Evolutionary conservation across 2,113 vertebrate genomes (phyloP), one percentile per base, ranked within the genome.

Genomic region (Anas platyrhynchos): DNA sequence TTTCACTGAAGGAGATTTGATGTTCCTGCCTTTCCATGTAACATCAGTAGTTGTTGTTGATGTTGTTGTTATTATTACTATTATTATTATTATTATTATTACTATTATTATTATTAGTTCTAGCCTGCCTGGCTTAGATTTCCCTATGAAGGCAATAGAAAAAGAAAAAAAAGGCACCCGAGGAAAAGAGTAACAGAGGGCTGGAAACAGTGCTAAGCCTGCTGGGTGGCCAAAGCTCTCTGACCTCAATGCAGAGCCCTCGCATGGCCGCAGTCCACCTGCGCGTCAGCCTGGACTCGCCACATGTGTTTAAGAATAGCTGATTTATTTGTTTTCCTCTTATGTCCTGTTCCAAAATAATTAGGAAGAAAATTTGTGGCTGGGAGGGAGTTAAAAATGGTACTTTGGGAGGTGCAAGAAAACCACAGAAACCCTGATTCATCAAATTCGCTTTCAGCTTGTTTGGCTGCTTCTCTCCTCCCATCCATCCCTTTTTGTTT

Each of bases 371-470:
- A 58, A 89, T 88, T 86, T 93, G 85, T 91, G 93, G 79, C 59
- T 86, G 41, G 8, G 56, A 94, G 55, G 67, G 89, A 94, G 75
- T 62, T 43, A 67, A 93, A 94, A 93, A 84, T 46, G 46, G 78
- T n/a, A 63, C 62, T 96, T 89, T 76, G 84, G 59, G 71, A 91
- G 44, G 62, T 55, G 54, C 38, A 93, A 88, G 55, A 91, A 95
- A 91, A 34, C 91, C 94, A 76, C 89, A 97, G 91, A 94, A 95
- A 90, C 61, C 91, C 83, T 94, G 89, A 96, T 50, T 93, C 93
- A 91, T 94, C 56, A 86, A 94, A 93, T 27, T 91, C 46, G 41
- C 75, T 96, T 91, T 83, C 55, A 71, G 67, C 94, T 85, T 89
- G 34, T 48, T 92, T 83, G 89, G 31, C 75, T 91, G 71, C 36